Percentiles rank a stretch among this genome's conserved stretches.
Conservation (phyloP, 2,113 vertebrate genomes). For the Bucco capensis region DNA sequence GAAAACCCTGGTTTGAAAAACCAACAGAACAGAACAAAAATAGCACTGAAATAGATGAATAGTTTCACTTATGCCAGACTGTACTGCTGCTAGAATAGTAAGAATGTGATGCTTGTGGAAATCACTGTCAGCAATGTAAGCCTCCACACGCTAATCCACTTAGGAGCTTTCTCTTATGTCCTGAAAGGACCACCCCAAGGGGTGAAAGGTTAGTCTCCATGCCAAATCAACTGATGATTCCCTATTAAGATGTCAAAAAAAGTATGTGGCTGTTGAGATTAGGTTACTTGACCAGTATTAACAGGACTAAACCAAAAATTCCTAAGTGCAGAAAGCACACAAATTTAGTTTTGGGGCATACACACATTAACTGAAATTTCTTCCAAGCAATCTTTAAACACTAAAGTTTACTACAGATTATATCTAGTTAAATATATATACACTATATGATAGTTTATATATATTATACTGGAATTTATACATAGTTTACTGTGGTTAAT, state of each 20-base stretch:
- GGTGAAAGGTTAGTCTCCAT: conserved; percentile 58
- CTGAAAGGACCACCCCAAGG: conserved; percentile 27
- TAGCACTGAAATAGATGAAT: not conserved
- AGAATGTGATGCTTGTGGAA: not conserved
- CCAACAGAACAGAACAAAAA: not conserved
- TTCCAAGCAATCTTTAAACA: not conserved
- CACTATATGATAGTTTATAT: not conserved
- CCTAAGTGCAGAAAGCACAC: not conserved
- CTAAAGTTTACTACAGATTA: not conserved
- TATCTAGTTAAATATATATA: not conserved
- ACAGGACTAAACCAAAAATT: not conserved
- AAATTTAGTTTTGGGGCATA: not conserved
- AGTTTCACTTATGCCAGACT: not conserved
- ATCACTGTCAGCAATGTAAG: not conserved
- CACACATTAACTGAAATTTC: not conserved
- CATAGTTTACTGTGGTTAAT: not conserved
- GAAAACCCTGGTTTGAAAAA: not conserved
- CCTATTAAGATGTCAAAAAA: conserved; percentile 11
- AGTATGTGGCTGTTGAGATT: conserved; percentile 31
- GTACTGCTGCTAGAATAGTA: not conserved
- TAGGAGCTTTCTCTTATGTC: not conserved
- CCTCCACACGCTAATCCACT: not conserved
- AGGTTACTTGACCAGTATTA: conserved; percentile 20
- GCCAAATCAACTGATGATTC: conserved; percentile 37
- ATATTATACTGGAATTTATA: not conserved